These are phyloP conservation scores for Cryptoprocta ferox DNA, from an alignment of 2,797 vertebrate genomes.

Conservation along the genomic window DNA sequence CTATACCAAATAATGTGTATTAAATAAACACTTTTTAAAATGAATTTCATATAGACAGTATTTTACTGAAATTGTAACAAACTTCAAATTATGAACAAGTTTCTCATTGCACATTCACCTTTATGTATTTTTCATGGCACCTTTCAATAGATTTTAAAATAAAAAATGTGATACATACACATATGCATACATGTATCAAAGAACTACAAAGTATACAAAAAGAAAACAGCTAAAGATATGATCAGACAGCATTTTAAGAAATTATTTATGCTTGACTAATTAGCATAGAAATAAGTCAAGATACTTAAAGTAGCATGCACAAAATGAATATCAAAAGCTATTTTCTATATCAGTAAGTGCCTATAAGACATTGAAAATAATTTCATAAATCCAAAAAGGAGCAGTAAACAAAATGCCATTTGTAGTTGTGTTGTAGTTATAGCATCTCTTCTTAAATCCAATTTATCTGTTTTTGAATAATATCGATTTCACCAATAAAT, in stretches of 20 bases:
- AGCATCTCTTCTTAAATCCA: slow-evolving; percentile 41
- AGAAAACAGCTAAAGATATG: slow-evolving; percentile 56
- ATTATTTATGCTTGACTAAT: slow-evolving; percentile 68
- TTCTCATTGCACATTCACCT: background rate
- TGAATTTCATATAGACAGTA: background rate
- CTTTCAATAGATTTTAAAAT: slow-evolving; percentile 67
- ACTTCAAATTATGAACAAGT: background rate
- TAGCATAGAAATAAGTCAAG: slow-evolving; percentile 52
- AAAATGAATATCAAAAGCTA: slow-evolving; percentile 43
- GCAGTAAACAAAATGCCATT: background rate
- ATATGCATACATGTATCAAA: slow-evolving; percentile 5
- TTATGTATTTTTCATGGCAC: slow-evolving; percentile 60
- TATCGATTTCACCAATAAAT: slow-evolving; percentile 17
- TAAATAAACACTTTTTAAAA: background rate
- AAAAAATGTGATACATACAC: background rate
- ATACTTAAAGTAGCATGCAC: slow-evolving; percentile 19
- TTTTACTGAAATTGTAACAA: background rate
- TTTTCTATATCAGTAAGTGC: slow-evolving; percentile 55
- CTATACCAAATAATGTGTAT: background rate
- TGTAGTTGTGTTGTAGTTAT: background rate
- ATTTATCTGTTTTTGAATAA: slow-evolving; percentile 52
- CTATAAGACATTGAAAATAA: slow-evolving; percentile 54
- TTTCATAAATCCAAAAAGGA: slow-evolving; percentile 49
- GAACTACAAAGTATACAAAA: slow-evolving; percentile 57
- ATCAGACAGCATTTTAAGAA: slow-evolving; percentile 64